Percentiles rank a stretch among this genome's conserved stretches.
phyloP scores from a whole-genome alignment of 2,888 invertebrate genomes.

The Didymodactylos carnosus region DNA sequence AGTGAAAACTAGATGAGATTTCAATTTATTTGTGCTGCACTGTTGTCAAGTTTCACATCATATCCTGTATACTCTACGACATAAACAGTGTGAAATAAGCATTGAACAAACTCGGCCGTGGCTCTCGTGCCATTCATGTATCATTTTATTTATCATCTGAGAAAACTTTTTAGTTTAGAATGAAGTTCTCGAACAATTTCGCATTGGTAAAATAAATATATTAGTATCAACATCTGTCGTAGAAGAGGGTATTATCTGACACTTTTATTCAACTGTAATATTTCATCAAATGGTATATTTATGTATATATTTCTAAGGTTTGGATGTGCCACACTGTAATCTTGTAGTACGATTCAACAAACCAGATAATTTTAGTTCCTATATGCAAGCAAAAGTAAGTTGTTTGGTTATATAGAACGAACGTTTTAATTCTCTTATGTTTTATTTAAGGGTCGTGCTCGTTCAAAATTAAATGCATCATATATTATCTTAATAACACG shows the following conservation, averaged over 20 bases:
- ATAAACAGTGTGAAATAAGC: no score
- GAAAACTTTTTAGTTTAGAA: not conserved
- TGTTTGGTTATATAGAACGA: no score
- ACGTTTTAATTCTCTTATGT: no score
- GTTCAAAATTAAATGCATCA: not conserved
- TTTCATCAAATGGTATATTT: not conserved
- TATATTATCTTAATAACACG: not conserved
- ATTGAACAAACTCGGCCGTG: no score
- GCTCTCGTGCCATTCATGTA: no score
- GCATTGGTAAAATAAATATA: not conserved
- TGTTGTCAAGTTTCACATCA: no score
- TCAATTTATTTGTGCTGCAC: no score
- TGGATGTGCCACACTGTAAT: constrained; percentile 10
- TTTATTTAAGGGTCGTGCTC: constrained; percentile 7
- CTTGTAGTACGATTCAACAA: constrained; percentile 4
- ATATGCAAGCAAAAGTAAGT: constrained; percentile 7
- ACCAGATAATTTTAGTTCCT: constrained; percentile 6
- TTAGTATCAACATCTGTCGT: constrained; percentile 3
- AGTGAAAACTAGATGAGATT: no score
- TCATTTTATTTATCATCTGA: not conserved
- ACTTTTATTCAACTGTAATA: no score
- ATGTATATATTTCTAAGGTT: not conserved
- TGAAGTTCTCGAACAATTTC: not conserved
- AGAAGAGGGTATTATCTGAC: constrained; percentile 10
- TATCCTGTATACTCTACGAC: no score